phyloP scores from a whole-genome alignment of 2,797 vertebrate genomes.

The Microchirus variegatus region DNA sequence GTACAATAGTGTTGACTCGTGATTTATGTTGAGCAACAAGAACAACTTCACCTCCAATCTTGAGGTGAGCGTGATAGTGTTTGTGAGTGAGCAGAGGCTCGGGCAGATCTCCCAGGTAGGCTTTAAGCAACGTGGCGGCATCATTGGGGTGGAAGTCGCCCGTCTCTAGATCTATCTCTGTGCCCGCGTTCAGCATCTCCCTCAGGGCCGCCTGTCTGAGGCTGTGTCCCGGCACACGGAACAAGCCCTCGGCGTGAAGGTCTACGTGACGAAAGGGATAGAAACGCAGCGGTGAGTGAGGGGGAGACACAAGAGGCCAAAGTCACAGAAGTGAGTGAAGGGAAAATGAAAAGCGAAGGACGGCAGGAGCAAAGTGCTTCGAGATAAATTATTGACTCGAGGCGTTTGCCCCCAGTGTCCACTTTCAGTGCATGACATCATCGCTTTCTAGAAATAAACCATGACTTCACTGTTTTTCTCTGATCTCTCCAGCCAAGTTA shows the following conservation, averaged over 20 bases:
- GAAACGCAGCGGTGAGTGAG: conserved; percentile 19
- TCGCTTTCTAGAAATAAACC: conserved; percentile 67
- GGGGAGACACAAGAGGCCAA: conserved; percentile 29
- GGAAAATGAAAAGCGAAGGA: conserved; percentile 46
- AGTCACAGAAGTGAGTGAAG: conserved; percentile 21
- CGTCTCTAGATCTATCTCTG: conserved; percentile 92
- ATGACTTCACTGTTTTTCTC: conserved; percentile 57
- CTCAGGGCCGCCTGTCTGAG: conserved; percentile 92
- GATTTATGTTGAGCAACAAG: background rate
- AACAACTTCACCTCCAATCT: conserved; percentile 89
- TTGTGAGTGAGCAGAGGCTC: conserved; percentile 94
- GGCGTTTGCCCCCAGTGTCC: conserved; percentile 68
- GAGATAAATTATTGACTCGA: conserved; percentile 74
- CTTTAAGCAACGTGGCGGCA: conserved; percentile 92
- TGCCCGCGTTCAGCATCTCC: conserved; percentile 91
- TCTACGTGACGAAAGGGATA: conserved; percentile 75
- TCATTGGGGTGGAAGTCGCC: conserved; percentile 97
- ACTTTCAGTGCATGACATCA: conserved; percentile 74
- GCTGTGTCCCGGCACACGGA: conserved; percentile 96
- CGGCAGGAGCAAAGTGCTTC: conserved; percentile 71
- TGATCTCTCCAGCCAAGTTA: conserved; percentile 35
- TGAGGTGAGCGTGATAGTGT: conserved; percentile 94
- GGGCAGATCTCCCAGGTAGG: conserved; percentile 94
- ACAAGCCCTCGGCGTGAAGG: conserved; percentile 94
- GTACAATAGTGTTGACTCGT: background rate